Percentiles rank a stretch among this genome's conserved stretches.
These are phyloP conservation scores for Microplitis manilae DNA, from an alignment of 2,888 invertebrate genomes.

Conservation along the genomic window DNA sequence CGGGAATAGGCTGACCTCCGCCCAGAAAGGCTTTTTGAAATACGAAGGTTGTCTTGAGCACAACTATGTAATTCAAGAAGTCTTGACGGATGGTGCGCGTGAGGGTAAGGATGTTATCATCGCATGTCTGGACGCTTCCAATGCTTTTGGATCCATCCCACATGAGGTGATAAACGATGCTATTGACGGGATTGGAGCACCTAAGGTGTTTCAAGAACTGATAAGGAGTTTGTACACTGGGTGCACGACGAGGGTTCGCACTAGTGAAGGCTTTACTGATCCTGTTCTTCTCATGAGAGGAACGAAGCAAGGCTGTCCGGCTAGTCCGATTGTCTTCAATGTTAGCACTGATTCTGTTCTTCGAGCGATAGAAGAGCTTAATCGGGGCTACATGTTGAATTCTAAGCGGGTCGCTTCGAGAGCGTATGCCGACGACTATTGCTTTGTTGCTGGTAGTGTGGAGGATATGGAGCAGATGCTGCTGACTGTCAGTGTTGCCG, in stretches of 20 bases:
- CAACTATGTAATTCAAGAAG: constrained; percentile 57
- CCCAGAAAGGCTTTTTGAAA: constrained; percentile 64
- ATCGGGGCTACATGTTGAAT: constrained; percentile 11
- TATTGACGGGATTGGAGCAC: constrained; percentile 44
- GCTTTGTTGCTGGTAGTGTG: too few species aligned
- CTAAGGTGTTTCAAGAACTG: constrained; percentile 38
- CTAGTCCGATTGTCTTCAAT: constrained; percentile 63
- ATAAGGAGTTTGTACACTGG: constrained; percentile 52
- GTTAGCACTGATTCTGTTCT: constrained; percentile 58
- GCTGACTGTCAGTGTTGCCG: too few species aligned
- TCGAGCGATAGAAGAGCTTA: constrained; percentile 5
- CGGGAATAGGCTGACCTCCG: too few species aligned
- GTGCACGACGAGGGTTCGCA: neutral
- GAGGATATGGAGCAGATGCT: too few species aligned
- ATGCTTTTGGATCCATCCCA: constrained; percentile 66
- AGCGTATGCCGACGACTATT: neutral
- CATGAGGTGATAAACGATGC: constrained; percentile 56
- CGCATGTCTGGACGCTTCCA: constrained; percentile 65
- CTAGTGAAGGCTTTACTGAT: too few species aligned
- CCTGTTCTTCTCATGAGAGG: constrained; percentile 44
- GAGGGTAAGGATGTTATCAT: constrained; percentile 50
- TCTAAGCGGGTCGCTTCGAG: neutral
- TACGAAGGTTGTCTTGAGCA: constrained; percentile 59
- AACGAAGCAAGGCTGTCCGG: constrained; percentile 63
- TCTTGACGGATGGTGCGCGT: constrained; percentile 49